Evolutionary conservation across 2,888 invertebrate genomes (phyloP).

Genomic region (Ptychoptera albimana): DNA sequence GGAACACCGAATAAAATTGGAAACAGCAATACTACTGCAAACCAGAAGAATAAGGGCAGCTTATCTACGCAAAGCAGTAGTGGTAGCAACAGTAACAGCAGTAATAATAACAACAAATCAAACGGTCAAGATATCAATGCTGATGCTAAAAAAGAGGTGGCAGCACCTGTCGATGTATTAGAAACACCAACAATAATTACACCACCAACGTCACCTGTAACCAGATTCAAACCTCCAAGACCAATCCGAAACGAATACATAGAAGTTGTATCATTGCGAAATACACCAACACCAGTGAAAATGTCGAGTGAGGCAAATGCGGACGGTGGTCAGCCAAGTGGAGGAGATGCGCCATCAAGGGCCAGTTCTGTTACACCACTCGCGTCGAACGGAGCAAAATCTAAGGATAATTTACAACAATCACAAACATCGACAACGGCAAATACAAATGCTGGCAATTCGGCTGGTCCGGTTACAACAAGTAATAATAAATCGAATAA

Average conservation of each 20-base stretch:
- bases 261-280: not conserved
- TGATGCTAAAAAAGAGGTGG: slow-evolving; percentile 3
- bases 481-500: slow-evolving; percentile 3
- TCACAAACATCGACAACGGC: not conserved
- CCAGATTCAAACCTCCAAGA: not conserved
- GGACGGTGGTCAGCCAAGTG: slow-evolving; percentile 12
- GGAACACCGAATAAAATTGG: slow-evolving; percentile 1
- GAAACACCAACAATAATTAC: not conserved
- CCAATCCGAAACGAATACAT: not conserved
- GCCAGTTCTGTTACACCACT: slow-evolving; percentile 13
- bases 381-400: slow-evolving; percentile 11
- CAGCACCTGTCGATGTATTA: slow-evolving; percentile 1
- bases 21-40: not conserved
- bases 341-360: slow-evolving; percentile 12
- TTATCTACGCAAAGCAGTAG: not conserved
- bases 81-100: not conserved
- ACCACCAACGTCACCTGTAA: not conserved
- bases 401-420: not conserved
- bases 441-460: slow-evolving; percentile 4
- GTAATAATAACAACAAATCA: not conserved
- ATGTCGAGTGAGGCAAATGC: slow-evolving; percentile 8
- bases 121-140: slow-evolving; percentile 1
- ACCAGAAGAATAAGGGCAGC: not conserved
- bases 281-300: slow-evolving; percentile 5
- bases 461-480: slow-evolving; percentile 1